Base-by-base conservation (phyloP, 1,140 invertebrate species). In the Nymphalis io region DNA sequence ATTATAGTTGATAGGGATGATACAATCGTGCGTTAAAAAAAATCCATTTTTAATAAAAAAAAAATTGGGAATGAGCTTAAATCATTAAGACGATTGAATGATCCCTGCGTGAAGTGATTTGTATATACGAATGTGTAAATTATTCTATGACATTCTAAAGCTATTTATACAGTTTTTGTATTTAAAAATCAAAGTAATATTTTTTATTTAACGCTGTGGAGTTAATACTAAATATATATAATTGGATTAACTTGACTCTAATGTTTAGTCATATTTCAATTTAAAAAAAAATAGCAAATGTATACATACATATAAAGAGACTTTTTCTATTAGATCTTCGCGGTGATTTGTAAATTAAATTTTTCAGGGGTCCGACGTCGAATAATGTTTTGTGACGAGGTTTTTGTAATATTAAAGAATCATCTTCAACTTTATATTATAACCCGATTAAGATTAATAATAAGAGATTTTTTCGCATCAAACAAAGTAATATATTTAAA, bases 1-100 rank as follows among this genome's bases (percentile, higher is more conserved):
- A 73, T 74, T 73, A 71, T 53, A 33, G 64, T 71, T 65, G 66
- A 46, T 68, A 70, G n/a, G 27, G 27, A 38, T 72, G 74, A 64
- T 80, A 64, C 67, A 60, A 55, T 75, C 27, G 48, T 70, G 8
- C 8, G 39, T 27, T 40, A 16, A 44, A 39, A 23, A 33, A 59
- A 18, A 59, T 68, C 10, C 51, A 27, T 23, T 27, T 57, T 44
- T 18, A 65, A 23, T n/a, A 18, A 27, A 27, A n/a, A 3, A 33
- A 57, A 23, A 10, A 42, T 44, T 21, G 13, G 42, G 13, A 15
- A 57, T n/a, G 53, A 65, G 48, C 61, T 46, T 63, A 65, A 57
- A 42, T 40, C n/a, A n/a, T n/a, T 42, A 44, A 64, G 2, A 44
- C 20, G 60, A 55, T 62, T 63, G 60, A 53, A 69, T 62, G 38